These are phyloP conservation scores for Heteronetta atricapilla DNA, from an alignment of 2,113 vertebrate species.

Conservation along the genomic window DNA sequence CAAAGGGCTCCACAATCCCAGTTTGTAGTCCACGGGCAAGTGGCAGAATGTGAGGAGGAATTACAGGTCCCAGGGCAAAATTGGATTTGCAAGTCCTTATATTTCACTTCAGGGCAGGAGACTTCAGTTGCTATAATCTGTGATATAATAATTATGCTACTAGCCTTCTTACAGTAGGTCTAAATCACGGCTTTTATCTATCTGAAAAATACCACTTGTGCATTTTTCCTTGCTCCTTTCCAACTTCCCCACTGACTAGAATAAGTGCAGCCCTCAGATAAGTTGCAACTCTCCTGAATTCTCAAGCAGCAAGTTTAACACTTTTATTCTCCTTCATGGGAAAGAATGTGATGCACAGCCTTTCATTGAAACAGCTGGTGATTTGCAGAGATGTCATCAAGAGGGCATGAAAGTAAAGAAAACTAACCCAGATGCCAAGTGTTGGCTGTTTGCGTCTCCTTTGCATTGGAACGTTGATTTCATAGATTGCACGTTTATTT, in stretches of 20 bases:
- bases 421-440: not conserved
- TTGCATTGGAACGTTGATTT: slow-evolving; percentile 8
- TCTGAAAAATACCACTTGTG: not conserved
- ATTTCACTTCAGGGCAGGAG: not conserved
- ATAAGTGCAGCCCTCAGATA: not conserved
- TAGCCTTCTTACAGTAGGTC: not conserved
- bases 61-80: not conserved
- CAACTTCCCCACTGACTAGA: not conserved
- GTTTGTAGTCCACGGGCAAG: not conserved
- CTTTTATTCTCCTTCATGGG: not conserved
- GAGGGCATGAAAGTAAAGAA: not conserved
- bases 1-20: not conserved
- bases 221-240: not conserved
- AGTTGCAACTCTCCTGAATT: not conserved
- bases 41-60: not conserved
- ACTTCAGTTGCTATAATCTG: not conserved
- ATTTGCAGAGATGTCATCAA: not conserved
- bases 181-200: not conserved
- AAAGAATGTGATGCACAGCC: not conserved
- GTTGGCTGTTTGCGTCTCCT: not conserved
- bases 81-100: not conserved
- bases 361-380: not conserved
- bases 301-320: not conserved
- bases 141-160: not conserved
- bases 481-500: slow-evolving; percentile 8